A percentile compares a stretch with the other conserved stretches of the same genome.
These are phyloP conservation scores for Steatornis caripensis DNA, from an alignment of 2,113 vertebrate genomes.

Conservation along the genomic window DNA sequence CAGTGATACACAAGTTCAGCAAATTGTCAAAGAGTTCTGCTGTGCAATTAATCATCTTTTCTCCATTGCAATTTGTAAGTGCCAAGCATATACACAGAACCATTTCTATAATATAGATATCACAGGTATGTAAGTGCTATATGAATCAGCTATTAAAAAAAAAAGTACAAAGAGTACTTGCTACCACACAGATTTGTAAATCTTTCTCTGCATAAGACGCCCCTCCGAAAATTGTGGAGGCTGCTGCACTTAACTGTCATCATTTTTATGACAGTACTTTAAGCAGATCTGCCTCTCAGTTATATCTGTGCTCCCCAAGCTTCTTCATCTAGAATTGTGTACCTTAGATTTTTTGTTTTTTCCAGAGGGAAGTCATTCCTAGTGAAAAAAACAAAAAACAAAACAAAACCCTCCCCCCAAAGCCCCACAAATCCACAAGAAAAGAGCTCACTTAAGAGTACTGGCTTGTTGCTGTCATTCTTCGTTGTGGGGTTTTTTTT, in stretches of 20 bases:
- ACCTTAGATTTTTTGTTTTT: not conserved
- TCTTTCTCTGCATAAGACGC: not conserved
- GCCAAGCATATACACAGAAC: not conserved
- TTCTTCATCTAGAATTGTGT: not conserved
- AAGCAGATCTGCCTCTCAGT: not conserved
- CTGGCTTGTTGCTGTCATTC: not conserved
- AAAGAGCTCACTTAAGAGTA: not conserved
- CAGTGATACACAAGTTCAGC: constrained; percentile 59
- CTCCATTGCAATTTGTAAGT: constrained; percentile 15
- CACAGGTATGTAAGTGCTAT: not conserved
- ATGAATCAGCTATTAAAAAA: not conserved
- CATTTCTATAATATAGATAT: constrained; percentile 13
- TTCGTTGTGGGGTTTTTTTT: too few species aligned
- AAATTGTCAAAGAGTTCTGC: constrained; percentile 55
- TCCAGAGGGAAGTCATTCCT: not conserved
- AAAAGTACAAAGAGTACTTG: not conserved
- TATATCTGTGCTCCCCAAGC: not conserved
- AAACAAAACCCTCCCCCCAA: too few species aligned
- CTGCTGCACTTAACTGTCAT: not conserved
- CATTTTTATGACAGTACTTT: not conserved
- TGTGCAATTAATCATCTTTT: constrained; percentile 58
- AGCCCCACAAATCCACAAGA: too few species aligned
- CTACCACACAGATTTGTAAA: not conserved
- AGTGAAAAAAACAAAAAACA: not conserved
- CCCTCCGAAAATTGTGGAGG: not conserved